Percentiles rank a stretch among this genome's conserved stretches.
Conservation (phyloP, 2,888 invertebrate genomes). For the Eupithecia tripunctaria region DNA sequence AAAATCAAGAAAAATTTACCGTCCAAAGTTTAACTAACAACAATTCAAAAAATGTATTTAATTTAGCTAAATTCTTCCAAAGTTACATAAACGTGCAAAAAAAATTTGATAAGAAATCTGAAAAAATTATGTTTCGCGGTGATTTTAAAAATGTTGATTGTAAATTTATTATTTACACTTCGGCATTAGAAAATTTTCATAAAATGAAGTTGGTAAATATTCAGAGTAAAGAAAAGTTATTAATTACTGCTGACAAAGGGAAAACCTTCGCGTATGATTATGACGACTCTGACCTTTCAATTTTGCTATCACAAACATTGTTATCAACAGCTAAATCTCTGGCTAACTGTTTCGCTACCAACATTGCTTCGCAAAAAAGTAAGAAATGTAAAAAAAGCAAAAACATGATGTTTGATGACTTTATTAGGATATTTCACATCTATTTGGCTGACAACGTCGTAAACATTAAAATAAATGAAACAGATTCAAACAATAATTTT, state of each 20-base stretch:
- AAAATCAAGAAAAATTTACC: conserved; percentile 16
- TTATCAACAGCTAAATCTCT: background rate
- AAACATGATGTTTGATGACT: conserved; percentile 16
- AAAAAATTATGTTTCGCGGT: conserved; percentile 13
- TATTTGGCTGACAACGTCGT: conserved; percentile 20
- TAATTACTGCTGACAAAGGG: conserved; percentile 1
- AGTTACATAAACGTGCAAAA: conserved; percentile 19
- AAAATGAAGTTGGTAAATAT: conserved; percentile 14
- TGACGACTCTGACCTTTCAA: conserved; percentile 2
- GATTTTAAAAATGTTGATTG: conserved; percentile 5
- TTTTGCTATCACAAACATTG: conserved; percentile 4
- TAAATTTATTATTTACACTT: conserved; percentile 25
- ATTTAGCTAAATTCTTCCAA: conserved; percentile 20
- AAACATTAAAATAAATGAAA: background rate
- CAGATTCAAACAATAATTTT: background rate
- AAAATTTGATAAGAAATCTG: background rate
- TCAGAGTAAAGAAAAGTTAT: conserved; percentile 12
- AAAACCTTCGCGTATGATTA: conserved; percentile 18
- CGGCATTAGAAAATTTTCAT: conserved; percentile 12
- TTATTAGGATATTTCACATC: conserved; percentile 21
- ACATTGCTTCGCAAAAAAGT: conserved; percentile 10
- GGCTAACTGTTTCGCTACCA: conserved; percentile 15
- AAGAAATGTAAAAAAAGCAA: background rate
- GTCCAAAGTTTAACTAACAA: conserved; percentile 2
- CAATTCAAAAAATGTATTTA: conserved; percentile 3